Percentiles rank a stretch among this genome's conserved stretches.
Evolutionary conservation across 2,113 vertebrate genomes (phyloP).

Genomic region (Oryzias woworae): DNA sequence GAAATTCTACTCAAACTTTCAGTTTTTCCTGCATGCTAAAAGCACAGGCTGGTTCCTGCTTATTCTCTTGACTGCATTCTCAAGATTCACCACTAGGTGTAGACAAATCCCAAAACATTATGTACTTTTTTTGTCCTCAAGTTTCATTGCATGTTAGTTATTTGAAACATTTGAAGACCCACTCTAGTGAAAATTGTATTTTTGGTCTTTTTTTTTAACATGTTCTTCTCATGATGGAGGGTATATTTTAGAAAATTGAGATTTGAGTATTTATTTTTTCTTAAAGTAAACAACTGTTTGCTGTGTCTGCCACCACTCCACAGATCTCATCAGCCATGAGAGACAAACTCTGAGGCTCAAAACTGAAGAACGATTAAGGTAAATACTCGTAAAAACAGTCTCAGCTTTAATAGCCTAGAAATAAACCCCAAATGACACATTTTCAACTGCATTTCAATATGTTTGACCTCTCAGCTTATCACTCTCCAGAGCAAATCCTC

Average conservation of each 20-base stretch:
- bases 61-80: neutral
- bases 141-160: too few species aligned
- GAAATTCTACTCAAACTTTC: neutral
- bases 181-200: too few species aligned
- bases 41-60: neutral
- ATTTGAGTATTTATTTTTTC: too few species aligned
- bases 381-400: conserved; percentile 59
- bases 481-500: conserved; percentile 43
- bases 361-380: conserved; percentile 52
- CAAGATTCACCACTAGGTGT: neutral
- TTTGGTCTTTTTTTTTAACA: too few species aligned
- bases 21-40: too few species aligned
- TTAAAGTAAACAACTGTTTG: too few species aligned
- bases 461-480: conserved; percentile 55
- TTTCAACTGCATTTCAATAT: neutral
- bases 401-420: too few species aligned
- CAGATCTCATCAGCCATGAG: conserved; percentile 50
- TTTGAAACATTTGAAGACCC: too few species aligned
- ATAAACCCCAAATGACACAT: too few species aligned
- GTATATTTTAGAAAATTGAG: too few species aligned
- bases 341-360: conserved; percentile 76
- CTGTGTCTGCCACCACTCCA: neutral
- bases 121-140: neutral
- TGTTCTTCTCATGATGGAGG: too few species aligned
- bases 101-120: neutral